phyloP scores from a whole-genome alignment of 2,888 invertebrate species.

The Bellardia bayeri region DNA sequence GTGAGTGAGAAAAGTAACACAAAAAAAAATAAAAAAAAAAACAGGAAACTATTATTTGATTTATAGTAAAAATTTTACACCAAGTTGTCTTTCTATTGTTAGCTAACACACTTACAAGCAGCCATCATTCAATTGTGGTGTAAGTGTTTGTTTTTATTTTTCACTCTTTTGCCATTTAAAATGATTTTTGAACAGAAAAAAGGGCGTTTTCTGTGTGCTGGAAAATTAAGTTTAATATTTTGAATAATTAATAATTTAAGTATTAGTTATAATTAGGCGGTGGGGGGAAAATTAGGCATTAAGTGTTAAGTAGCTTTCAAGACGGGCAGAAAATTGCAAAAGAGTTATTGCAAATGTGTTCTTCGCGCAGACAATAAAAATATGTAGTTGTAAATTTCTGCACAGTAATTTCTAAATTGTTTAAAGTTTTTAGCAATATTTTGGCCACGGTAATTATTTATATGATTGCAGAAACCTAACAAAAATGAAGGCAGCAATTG shows the following conservation, averaged over 20 bases:
- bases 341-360: no score
- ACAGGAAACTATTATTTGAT: constrained; percentile 58
- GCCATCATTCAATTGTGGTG: constrained; percentile 37
- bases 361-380: no score
- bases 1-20: not conserved
- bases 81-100: constrained; percentile 54
- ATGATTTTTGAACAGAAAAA: constrained; percentile 16
- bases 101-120: constrained; percentile 4
- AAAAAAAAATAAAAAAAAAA: not conserved
- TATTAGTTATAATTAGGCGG: not conserved
- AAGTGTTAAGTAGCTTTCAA: no score
- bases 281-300: no score
- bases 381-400: no score
- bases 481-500: no score
- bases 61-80: constrained; percentile 63
- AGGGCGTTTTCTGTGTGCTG: constrained; percentile 47
- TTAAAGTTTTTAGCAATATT: no score
- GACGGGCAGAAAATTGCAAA: no score
- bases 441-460: no score
- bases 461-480: no score
- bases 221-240: constrained; percentile 40
- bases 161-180: constrained; percentile 16
- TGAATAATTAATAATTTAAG: not conserved
- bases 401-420: no score
- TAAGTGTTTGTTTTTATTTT: not conserved